These are phyloP conservation scores for Proterorhinus semilunaris DNA, from an alignment of 2,113 vertebrate genomes.

Conservation along the genomic window DNA sequence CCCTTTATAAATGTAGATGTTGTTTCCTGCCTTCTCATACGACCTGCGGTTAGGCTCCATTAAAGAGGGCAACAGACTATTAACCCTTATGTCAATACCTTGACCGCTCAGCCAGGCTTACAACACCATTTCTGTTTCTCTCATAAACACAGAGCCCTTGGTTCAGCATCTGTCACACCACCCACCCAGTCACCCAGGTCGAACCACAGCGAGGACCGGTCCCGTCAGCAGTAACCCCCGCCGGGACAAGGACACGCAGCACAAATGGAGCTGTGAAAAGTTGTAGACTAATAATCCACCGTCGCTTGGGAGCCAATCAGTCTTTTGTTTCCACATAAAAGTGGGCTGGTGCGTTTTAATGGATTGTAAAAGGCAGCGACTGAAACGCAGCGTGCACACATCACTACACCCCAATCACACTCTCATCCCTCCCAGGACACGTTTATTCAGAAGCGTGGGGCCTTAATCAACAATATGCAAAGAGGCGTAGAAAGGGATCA, in stretches of 20 bases:
- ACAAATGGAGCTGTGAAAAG: conserved; percentile 38
- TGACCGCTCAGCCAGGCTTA: conserved; percentile 63
- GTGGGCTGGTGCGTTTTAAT: conserved; percentile 46
- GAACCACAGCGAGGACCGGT: conserved; percentile 50
- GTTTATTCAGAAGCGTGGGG: conserved; percentile 63
- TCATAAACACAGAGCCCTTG: conserved; percentile 69
- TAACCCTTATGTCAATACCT: conserved; percentile 72
- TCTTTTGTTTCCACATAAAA: conserved; percentile 47
- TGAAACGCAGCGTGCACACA: conserved; percentile 49
- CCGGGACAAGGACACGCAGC: conserved; percentile 29
- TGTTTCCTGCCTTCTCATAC: conserved; percentile 41
- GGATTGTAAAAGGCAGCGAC: conserved; percentile 53
- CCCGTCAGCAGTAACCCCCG: conserved; percentile 61
- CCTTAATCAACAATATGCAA: conserved; percentile 63
- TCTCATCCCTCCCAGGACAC: conserved; percentile 40
- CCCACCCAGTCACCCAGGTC: conserved; percentile 11
- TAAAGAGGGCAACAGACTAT: conserved; percentile 77
- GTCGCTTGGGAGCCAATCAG: conserved; percentile 35
- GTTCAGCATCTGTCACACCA: conserved; percentile 54
- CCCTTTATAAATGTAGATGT: conserved; percentile 43
- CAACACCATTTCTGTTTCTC: conserved; percentile 65
- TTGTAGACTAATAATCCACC: conserved; percentile 45
- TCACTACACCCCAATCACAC: conserved; percentile 57
- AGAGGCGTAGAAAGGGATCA: conserved; percentile 53
- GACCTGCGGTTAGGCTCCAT: conserved; percentile 61